These are phyloP conservation scores for Anabacerthia variegaticeps DNA, from an alignment of 2,797 vertebrate species.

Conservation along the genomic window DNA sequence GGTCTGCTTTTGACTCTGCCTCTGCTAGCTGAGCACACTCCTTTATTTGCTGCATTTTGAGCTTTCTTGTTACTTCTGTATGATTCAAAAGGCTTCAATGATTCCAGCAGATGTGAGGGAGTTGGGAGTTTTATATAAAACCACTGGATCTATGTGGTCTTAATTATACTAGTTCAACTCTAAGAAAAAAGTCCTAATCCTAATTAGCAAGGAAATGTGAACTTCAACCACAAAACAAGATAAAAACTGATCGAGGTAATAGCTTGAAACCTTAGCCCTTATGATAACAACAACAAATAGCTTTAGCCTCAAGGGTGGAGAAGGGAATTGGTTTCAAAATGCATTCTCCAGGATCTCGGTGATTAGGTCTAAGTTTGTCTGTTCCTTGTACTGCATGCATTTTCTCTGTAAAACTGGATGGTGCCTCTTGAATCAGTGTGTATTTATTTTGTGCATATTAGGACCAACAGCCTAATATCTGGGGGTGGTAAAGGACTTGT, in stretches of 20 bases:
- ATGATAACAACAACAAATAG: neutral
- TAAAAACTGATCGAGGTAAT: neutral
- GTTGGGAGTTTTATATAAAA: neutral
- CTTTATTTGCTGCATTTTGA: neutral
- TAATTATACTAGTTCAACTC: neutral
- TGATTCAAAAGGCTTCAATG: neutral
- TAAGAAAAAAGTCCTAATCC: neutral
- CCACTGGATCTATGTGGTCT: neutral
- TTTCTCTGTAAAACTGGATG: slow-evolving; percentile 65
- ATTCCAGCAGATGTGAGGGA: slow-evolving; percentile 4
- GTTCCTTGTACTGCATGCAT: slow-evolving; percentile 52
- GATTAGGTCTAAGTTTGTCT: slow-evolving; percentile 20
- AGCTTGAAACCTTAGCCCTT: slow-evolving; percentile 28
- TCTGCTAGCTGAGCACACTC: neutral
- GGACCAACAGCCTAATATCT: slow-evolving; percentile 60
- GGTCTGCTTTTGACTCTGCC: neutral
- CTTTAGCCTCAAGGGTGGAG: slow-evolving; percentile 37
- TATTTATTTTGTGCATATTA: slow-evolving; percentile 62
- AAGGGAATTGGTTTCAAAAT: slow-evolving; percentile 17
- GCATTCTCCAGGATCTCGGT: slow-evolving; percentile 18
- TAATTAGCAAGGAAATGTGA: slow-evolving; percentile 10
- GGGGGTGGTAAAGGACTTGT: slow-evolving; percentile 59
- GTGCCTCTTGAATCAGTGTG: slow-evolving; percentile 60
- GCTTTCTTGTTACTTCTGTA: slow-evolving; percentile 56
- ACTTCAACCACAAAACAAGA: slow-evolving; percentile 9